Evolutionary conservation across 2,797 vertebrate species (phyloP).

Genomic region (Parauchenoglanis ngamensis): DNA sequence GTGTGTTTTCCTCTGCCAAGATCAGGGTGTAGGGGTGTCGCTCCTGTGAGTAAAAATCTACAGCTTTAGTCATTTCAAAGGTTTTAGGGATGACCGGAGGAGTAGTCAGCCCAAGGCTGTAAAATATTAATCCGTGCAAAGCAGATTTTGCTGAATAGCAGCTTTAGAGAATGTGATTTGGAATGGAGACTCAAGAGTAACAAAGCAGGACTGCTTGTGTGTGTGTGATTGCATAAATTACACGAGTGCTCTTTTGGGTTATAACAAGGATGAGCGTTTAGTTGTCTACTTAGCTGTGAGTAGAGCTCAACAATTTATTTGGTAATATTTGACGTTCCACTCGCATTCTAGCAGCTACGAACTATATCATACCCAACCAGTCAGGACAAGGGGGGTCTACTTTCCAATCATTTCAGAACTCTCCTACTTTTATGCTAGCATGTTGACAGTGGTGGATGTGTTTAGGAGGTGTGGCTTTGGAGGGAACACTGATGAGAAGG

Average conservation of each 20-base stretch:
- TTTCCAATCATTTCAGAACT: background rate
- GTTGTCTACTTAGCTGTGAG: background rate
- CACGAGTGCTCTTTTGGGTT: background rate
- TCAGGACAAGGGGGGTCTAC: background rate
- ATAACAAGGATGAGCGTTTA: background rate
- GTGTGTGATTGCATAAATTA: constrained; percentile 12
- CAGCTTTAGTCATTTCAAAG: constrained; percentile 18
- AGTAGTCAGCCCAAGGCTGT: constrained; percentile 21
- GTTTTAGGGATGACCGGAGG: constrained; percentile 45
- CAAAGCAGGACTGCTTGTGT: constrained; percentile 24
- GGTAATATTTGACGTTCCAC: background rate
- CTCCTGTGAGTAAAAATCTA: constrained; percentile 31
- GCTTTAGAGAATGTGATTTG: constrained; percentile 33
- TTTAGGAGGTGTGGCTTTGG: background rate
- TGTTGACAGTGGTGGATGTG: background rate
- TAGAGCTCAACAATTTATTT: background rate
- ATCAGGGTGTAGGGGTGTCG: constrained; percentile 31
- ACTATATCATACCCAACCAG: background rate
- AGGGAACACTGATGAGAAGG: background rate
- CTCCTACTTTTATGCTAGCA: background rate
- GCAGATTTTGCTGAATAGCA: constrained; percentile 43
- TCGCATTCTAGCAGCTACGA: background rate
- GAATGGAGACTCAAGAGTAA: constrained; percentile 42
- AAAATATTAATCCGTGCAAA: constrained; percentile 47
- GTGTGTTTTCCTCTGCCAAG: constrained; percentile 22